phyloP scores from a whole-genome alignment of 2,113 vertebrate genomes.

The Cyrtonyx montezumae region DNA sequence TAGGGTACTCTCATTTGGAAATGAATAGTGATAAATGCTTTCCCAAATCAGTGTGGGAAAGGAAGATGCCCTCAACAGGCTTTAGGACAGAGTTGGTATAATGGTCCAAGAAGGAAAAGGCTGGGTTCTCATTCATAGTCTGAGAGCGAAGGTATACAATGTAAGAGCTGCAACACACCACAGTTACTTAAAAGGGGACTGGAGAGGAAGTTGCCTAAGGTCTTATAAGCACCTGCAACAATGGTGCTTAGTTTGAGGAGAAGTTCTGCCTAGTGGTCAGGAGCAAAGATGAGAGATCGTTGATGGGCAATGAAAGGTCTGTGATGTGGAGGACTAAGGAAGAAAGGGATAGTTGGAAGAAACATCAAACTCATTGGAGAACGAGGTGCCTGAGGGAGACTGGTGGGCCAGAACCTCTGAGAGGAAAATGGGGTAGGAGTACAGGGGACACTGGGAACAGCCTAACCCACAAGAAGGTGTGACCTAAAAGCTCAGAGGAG shows the following conservation, averaged over 20 bases:
- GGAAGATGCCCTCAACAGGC: background rate
- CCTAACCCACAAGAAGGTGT: background rate
- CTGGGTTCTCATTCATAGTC: background rate
- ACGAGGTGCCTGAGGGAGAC: background rate
- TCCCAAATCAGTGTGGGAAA: background rate
- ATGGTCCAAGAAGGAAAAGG: background rate
- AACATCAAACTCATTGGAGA: background rate
- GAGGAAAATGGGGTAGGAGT: background rate
- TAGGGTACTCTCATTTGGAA: background rate
- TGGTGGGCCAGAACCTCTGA: background rate
- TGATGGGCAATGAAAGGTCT: background rate
- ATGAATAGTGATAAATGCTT: background rate
- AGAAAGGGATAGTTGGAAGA: background rate
- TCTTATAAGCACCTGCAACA: background rate
- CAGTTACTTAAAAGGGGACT: background rate
- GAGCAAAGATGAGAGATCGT: background rate
- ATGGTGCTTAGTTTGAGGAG: background rate
- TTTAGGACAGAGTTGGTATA: background rate
- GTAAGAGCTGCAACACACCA: background rate
- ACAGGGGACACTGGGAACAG: background rate
- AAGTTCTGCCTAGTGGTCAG: background rate
- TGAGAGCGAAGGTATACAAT: background rate
- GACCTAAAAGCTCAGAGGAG: background rate
- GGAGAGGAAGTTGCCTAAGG: background rate
- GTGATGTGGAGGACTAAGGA: background rate